A percentile compares a stretch with the other conserved stretches of the same genome.
phyloP scores from a whole-genome alignment of 2,113 vertebrate species.

The Macheiramphus alcinus region DNA sequence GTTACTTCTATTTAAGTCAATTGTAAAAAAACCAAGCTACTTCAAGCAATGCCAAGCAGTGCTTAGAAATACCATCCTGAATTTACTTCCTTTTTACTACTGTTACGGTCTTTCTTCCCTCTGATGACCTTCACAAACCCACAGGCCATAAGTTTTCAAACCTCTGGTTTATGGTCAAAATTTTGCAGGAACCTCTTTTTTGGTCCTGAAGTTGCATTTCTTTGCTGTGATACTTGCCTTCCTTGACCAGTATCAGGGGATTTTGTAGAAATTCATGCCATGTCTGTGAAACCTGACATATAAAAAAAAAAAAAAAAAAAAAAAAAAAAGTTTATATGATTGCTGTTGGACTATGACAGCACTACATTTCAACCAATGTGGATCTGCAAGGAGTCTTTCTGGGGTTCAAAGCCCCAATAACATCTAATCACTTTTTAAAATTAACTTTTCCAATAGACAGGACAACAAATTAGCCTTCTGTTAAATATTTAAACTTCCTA shows the following conservation, averaged over 20 bases:
- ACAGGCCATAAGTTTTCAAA: background rate
- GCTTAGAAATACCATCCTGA: background rate
- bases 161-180: background rate
- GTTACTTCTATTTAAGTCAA: background rate
- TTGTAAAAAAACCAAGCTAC: background rate
- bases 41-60: background rate
- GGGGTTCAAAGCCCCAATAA: background rate
- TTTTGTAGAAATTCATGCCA: background rate
- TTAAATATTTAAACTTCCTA: constrained; percentile 6
- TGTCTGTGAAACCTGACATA: background rate
- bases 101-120: background rate
- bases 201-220: background rate
- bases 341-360: background rate
- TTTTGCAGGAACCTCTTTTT: background rate
- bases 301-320: background rate
- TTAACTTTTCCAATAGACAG: background rate
- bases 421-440: background rate
- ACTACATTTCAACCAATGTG: background rate
- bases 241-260: background rate
- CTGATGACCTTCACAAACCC: background rate
- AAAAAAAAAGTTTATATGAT: no score
- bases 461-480: background rate
- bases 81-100: background rate
- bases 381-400: background rate
- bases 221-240: background rate